Conservation (phyloP, 1,140 invertebrate species). For the Temnothorax longispinosus region DNA sequence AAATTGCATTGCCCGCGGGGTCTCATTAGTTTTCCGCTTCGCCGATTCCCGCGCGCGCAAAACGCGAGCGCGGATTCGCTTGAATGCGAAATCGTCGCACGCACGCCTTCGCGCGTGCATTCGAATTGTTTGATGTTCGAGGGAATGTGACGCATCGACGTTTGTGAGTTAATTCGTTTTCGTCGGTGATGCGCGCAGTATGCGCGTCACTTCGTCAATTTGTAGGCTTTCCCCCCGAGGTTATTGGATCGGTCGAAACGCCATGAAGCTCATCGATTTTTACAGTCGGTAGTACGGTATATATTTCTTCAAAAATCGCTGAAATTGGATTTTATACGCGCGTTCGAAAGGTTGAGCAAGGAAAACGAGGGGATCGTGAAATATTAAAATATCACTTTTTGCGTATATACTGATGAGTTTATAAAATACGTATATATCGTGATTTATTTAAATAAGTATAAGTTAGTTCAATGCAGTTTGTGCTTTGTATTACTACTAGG, state of each 20-base stretch:
- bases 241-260: constrained; percentile 43
- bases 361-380: neutral
- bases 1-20: constrained; percentile 13
- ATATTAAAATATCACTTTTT: neutral
- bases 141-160: constrained; percentile 16
- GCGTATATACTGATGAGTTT: neutral
- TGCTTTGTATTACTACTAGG: neutral
- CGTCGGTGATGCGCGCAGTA: constrained; percentile 18
- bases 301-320: constrained; percentile 18
- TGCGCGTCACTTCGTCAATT: constrained; percentile 49
- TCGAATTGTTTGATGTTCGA: constrained; percentile 19
- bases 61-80: neutral
- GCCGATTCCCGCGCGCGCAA: neutral
- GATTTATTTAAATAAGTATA: neutral
- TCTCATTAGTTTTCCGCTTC: constrained; percentile 50
- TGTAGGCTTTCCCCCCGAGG: constrained; percentile 1
- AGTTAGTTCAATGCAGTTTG: neutral
- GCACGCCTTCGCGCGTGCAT: neutral
- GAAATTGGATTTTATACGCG: constrained; percentile 1
- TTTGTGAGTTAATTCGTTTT: constrained; percentile 57
- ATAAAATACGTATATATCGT: neutral
- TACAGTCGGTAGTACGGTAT: neutral
- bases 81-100: constrained; percentile 2
- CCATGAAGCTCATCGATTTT: constrained; percentile 13
- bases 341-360: neutral